A percentile compares a stretch with the other conserved stretches of the same genome.
These are phyloP conservation scores for Isotomurus palustris DNA, from an alignment of 2,888 invertebrate species.

Conservation along the genomic window DNA sequence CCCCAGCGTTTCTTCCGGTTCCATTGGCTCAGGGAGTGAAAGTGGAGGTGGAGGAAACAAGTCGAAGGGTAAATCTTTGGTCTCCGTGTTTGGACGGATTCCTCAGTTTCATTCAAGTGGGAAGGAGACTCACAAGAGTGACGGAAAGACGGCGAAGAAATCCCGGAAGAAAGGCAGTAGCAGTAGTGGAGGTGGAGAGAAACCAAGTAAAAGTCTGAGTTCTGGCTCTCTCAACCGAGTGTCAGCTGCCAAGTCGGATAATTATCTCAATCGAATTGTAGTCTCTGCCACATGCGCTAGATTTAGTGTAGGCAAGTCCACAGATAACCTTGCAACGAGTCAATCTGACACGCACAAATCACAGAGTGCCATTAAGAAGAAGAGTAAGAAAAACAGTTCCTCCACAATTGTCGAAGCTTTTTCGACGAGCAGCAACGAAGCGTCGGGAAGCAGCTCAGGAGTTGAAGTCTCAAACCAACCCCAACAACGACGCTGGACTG, in stretches of 20 bases:
- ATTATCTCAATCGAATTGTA: conserved; percentile 42
- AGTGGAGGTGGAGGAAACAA: background rate
- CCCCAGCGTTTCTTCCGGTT: background rate
- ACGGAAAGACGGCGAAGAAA: too few relatives aligned
- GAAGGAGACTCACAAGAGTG: too few relatives aligned
- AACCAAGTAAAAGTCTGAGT: conserved; percentile 10
- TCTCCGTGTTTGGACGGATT: conserved; percentile 26
- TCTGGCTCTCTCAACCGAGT: conserved; percentile 8
- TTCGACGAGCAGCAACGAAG: background rate
- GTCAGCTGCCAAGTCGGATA: conserved; percentile 43
- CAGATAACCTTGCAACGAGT: conserved; percentile 14
- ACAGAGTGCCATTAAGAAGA: background rate
- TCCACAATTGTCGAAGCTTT: conserved; percentile 3
- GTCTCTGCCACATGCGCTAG: conserved; percentile 33
- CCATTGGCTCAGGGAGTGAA: background rate
- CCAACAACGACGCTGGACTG: conserved; percentile 28
- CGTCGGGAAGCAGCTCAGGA: background rate
- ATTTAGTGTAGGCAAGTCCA: conserved; percentile 23
- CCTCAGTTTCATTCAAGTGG: conserved; percentile 6
- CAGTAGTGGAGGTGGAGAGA: background rate
- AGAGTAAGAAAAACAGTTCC: background rate
- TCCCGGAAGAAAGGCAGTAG: too few relatives aligned
- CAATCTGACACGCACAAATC: background rate
- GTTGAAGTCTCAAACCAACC: background rate
- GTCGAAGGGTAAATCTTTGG: conserved; percentile 2